A percentile compares a stretch with the other conserved stretches of the same genome.
phyloP scores from a whole-genome alignment of 2,797 vertebrate genomes.

The Sebastes minor region DNA sequence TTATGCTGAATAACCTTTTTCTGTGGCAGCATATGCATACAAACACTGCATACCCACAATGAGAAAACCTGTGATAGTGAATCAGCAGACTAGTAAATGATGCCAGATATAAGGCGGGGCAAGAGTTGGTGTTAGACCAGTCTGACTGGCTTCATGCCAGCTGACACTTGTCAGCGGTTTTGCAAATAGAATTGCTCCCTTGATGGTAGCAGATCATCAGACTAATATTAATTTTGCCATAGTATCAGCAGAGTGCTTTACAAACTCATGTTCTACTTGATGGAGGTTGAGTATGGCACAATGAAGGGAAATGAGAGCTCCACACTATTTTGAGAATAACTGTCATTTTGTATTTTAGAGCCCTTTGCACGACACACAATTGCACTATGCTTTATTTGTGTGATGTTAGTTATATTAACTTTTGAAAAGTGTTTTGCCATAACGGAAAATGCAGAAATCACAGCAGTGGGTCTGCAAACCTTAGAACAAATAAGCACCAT shows the following conservation, averaged over 20 bases:
- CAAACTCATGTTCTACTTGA: constrained; percentile 14
- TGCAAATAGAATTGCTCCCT: constrained; percentile 20
- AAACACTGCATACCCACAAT: background rate
- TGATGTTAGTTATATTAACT: constrained; percentile 21
- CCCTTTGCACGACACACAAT: constrained; percentile 1
- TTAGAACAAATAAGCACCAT: constrained; percentile 47
- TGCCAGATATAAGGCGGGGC: background rate
- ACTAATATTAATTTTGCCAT: constrained; percentile 28
- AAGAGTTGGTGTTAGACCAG: background rate
- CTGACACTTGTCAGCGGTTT: constrained; percentile 10
- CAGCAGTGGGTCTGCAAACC: constrained; percentile 44
- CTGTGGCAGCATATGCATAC: background rate
- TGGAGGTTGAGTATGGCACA: constrained; percentile 8
- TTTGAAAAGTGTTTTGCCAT: constrained; percentile 36
- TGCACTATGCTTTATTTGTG: constrained; percentile 36
- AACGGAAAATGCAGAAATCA: constrained; percentile 27
- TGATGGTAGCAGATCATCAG: constrained; percentile 23
- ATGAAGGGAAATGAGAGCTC: background rate
- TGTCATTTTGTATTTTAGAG: constrained; percentile 29
- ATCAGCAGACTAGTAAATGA: background rate
- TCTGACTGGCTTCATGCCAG: background rate
- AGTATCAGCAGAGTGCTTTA: constrained; percentile 7
- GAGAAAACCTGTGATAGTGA: background rate
- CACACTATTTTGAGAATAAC: constrained; percentile 10
- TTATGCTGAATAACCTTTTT: background rate